Percentiles rank a stretch among this genome's conserved stretches.
These are phyloP conservation scores for Scaptodrosophila latifasciaeformis DNA, from an alignment of 2,888 invertebrate genomes.

Conservation along the genomic window DNA sequence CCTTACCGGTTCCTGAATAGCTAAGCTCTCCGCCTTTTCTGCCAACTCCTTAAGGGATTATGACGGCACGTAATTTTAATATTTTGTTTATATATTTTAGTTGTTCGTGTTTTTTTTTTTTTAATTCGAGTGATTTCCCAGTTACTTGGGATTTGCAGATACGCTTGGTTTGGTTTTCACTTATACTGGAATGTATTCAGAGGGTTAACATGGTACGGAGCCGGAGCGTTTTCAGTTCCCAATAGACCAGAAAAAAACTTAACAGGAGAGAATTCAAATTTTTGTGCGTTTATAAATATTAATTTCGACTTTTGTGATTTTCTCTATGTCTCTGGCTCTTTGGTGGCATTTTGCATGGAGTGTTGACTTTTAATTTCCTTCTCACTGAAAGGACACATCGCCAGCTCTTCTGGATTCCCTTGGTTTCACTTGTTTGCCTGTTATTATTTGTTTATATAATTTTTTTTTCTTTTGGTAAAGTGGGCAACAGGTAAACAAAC, in stretches of 20 bases:
- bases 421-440: no score
- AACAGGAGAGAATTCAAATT: background rate
- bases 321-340: constrained; percentile 2
- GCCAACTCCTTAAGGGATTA: constrained; percentile 42
- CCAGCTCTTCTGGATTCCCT: no score
- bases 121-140: constrained; percentile 52
- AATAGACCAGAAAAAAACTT: no score
- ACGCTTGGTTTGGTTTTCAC: no score
- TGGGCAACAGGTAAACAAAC: constrained; percentile 35
- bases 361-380: constrained; percentile 65
- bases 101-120: constrained; percentile 36
- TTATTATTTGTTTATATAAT: no score
- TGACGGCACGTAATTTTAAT: constrained; percentile 29
- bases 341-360: constrained; percentile 15
- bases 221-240: background rate
- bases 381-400: no score
- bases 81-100: constrained; percentile 30
- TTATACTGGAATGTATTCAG: background rate
- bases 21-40: background rate
- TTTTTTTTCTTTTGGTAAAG: background rate
- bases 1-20: no score
- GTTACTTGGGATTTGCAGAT: background rate
- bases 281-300: constrained; percentile 57
- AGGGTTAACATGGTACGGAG: background rate
- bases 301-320: constrained; percentile 49